phyloP scores from a whole-genome alignment of 2,113 vertebrate genomes.

The Burhinus oedicnemus region DNA sequence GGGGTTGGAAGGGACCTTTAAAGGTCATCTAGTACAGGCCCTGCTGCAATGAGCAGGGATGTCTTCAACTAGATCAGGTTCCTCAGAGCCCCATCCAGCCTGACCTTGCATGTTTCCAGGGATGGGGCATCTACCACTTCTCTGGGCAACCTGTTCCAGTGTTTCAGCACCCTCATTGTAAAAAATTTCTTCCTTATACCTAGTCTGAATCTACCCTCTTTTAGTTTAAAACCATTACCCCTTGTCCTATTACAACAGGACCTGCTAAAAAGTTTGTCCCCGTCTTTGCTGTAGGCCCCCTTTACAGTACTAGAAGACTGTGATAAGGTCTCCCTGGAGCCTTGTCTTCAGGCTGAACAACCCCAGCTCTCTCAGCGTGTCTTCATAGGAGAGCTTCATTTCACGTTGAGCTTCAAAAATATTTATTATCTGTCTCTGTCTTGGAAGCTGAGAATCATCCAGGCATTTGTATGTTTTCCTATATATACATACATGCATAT shows the following conservation, averaged over 20 bases:
- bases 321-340: not conserved
- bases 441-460: not conserved
- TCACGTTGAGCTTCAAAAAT: not conserved
- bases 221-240: not conserved
- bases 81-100: not conserved
- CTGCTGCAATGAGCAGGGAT: not conserved
- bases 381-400: not conserved
- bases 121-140: not conserved
- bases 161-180: not conserved
- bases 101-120: not conserved
- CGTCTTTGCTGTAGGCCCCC: not conserved
- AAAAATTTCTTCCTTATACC: not conserved
- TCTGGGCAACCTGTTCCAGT: not conserved
- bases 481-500: no score
- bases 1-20: not conserved
- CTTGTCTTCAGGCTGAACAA: not conserved
- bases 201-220: not conserved
- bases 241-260: not conserved
- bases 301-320: not conserved
- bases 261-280: not conserved
- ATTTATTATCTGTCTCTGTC: not conserved
- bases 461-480: not conserved
- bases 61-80: not conserved
- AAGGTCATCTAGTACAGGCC: not conserved
- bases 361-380: not conserved